Percentiles rank a stretch among this genome's conserved stretches.
These are phyloP conservation scores for Hypanus sabinus DNA, from an alignment of 2,113 vertebrate species.

Conservation along the genomic window DNA sequence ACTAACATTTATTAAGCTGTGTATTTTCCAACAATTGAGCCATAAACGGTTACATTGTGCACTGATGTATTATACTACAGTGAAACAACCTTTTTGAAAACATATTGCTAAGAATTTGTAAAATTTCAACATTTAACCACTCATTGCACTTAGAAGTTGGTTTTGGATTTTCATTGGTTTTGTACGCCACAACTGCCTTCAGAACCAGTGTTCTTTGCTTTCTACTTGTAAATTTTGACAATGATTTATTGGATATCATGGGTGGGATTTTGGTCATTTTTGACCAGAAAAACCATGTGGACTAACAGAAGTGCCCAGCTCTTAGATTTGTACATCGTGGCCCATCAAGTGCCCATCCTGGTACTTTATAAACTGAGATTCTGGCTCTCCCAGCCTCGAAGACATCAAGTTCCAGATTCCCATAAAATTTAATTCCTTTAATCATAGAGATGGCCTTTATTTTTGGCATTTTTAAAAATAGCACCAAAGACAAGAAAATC, in stretches of 20 bases:
- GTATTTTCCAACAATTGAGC: neutral
- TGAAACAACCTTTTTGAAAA: conserved; percentile 8
- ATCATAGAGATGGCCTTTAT: no score
- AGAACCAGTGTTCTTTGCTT: neutral
- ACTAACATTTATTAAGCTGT: conserved; percentile 6
- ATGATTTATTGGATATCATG: neutral
- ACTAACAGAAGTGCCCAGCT: no score
- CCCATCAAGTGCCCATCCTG: no score
- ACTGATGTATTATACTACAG: neutral
- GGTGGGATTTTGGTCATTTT: no score
- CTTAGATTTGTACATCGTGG: no score
- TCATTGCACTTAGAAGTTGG: neutral
- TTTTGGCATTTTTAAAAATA: neutral
- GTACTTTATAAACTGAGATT: no score
- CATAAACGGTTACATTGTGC: neutral
- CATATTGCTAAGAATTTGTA: neutral
- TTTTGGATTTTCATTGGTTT: neutral
- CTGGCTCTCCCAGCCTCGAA: no score
- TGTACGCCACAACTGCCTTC: neutral
- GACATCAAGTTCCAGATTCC: no score
- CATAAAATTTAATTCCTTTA: no score
- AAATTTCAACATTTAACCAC: neutral
- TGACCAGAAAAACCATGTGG: no score
- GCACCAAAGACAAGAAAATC: no score
- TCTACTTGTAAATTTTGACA: neutral